These are phyloP conservation scores for Hemibates koningsi DNA, from an alignment of 2,113 vertebrate species.

Conservation along the genomic window DNA sequence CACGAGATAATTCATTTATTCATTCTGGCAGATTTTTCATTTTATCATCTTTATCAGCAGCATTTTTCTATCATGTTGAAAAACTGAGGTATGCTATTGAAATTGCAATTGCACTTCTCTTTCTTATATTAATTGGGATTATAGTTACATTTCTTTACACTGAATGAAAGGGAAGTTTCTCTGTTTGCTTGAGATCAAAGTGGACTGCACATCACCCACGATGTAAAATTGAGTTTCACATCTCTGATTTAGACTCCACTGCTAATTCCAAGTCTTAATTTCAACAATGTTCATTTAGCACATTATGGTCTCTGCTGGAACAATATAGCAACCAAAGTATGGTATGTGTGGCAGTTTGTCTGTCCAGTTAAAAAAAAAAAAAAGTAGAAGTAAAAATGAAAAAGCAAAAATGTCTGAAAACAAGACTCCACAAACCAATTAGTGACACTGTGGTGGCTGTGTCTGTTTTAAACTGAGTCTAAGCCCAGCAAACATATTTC, in stretches of 20 bases:
- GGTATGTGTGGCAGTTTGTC: not conserved
- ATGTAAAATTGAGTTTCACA: not conserved
- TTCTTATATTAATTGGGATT: not conserved
- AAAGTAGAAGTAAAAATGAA: not conserved
- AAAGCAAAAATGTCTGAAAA: not conserved
- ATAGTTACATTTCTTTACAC: not conserved
- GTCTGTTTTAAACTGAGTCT: not conserved
- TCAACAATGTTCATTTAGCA: not conserved
- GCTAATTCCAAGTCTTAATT: not conserved
- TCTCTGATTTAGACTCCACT: not conserved
- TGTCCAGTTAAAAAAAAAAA: rapidly evolving
- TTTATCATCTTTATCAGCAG: not conserved
- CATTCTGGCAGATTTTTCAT: not conserved
- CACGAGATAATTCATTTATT: not conserved
- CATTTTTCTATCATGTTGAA: not conserved
- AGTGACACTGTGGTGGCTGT: not conserved
- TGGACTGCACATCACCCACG: not conserved
- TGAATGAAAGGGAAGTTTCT: not conserved
- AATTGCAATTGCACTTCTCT: not conserved
- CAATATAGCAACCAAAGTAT: not conserved
- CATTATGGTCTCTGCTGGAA: not conserved
- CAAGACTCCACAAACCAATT: not conserved
- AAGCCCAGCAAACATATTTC: not conserved
- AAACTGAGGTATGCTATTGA: not conserved
- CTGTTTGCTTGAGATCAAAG: not conserved